Conservation (phyloP, 2,888 invertebrate species). For the Tetragnatha montana region DNA sequence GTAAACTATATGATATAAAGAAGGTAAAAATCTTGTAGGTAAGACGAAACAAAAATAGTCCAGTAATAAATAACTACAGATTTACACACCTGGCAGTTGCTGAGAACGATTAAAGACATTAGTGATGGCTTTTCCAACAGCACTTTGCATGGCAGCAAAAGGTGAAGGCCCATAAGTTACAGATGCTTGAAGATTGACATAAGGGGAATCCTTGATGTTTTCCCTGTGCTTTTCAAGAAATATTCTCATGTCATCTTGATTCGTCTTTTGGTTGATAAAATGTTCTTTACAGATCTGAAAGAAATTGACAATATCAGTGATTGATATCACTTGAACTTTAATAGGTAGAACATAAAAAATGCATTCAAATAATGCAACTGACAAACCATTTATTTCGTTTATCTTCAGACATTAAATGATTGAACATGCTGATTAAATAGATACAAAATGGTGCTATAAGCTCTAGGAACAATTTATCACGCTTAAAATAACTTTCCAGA, state of each 20-base stretch:
- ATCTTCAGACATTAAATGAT: too few relatives aligned
- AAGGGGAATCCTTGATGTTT: conserved; percentile 26
- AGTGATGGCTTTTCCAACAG: conserved; percentile 76
- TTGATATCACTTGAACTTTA: too few relatives aligned
- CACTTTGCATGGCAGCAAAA: conserved; percentile 75
- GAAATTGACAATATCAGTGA: background rate
- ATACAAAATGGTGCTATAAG: too few relatives aligned
- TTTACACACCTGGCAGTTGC: conserved; percentile 74
- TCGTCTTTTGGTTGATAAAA: conserved; percentile 86
- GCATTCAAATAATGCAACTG: too few relatives aligned
- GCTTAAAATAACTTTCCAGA: too few relatives aligned
- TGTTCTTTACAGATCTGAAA: conserved; percentile 83
- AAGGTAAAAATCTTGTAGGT: background rate
- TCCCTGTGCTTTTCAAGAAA: conserved; percentile 81
- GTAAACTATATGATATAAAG: background rate
- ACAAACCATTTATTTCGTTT: too few relatives aligned
- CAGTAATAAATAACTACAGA: background rate
- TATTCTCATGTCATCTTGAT: conserved; percentile 85
- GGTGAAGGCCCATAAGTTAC: conserved; percentile 75
- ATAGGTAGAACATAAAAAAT: too few relatives aligned
- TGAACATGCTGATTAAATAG: too few relatives aligned
- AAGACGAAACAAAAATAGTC: background rate
- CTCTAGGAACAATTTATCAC: too few relatives aligned
- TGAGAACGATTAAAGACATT: conserved; percentile 75
- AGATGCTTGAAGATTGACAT: conserved; percentile 43